Evolutionary conservation across 2,888 invertebrate species (phyloP).

Genomic region (Archips xylosteana): DNA sequence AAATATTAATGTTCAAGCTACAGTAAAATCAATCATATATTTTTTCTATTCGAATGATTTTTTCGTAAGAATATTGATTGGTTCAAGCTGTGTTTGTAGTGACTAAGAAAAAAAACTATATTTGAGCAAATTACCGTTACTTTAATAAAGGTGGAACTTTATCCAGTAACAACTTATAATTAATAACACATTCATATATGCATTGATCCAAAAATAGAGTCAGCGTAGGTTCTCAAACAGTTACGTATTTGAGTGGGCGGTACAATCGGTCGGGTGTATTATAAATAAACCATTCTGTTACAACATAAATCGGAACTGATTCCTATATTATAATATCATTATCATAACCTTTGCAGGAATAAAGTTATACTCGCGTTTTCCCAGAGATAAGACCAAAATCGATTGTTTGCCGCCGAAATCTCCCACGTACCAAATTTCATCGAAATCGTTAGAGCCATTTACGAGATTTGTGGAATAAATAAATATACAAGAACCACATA

Average conservation of each 20-base stretch:
- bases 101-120: too few relatives aligned
- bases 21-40: too few relatives aligned
- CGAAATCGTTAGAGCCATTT: too few relatives aligned
- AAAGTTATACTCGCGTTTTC: background rate
- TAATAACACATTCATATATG: conserved; percentile 29
- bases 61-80: too few relatives aligned
- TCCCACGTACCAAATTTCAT: too few relatives aligned
- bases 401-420: too few relatives aligned
- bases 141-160: background rate
- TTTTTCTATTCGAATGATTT: too few relatives aligned
- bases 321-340: conserved; percentile 2
- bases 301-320: conserved; percentile 14
- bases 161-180: conserved; percentile 8
- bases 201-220: conserved; percentile 52
- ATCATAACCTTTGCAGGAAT: background rate
- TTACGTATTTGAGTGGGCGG: conserved; percentile 52
- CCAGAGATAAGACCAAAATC: too few relatives aligned
- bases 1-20: too few relatives aligned
- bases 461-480: too few relatives aligned
- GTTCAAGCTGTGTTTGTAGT: too few relatives aligned
- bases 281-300: conserved; percentile 47
- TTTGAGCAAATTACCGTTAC: background rate
- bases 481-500: too few relatives aligned
- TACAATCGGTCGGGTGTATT: conserved; percentile 56
- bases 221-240: conserved; percentile 53